Evolutionary conservation across 2,797 vertebrate species (phyloP), one percentile per base, ranked within the genome.

Genomic region (Sebastes aleutianus): DNA sequence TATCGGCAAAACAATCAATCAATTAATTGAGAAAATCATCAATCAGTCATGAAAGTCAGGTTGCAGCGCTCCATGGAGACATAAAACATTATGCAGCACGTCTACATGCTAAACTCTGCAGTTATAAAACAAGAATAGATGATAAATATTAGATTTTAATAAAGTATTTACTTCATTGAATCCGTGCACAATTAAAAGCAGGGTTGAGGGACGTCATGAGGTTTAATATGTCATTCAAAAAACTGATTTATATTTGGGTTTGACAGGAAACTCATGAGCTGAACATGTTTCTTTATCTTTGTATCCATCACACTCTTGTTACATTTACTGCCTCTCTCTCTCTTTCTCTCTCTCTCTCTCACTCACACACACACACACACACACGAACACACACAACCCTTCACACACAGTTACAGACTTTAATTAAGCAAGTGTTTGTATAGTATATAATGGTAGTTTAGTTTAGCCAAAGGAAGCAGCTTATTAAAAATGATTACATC

Each of bases 401-500:
- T 68, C 39, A 75, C 57, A 80, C 67, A 72, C 31, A 72, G 50
- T 27, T 54, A 68, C 73, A 88, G 76, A 88, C 88, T 90, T 87
- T 91, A 87, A 92, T 93, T 92, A 91, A 89, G 78, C 27, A 13
- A 70, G 78, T 92, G 91, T 93, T 94, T 94, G 90, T 84, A 50
- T 80, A 89, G 87, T 74, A 64, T 86, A 88, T 85, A 91, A 89
- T 88, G 82, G 84, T 80, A 77, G 87, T 91, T 92, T 88, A 85
- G 89, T 89, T 91, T 74, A 88, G 85, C 87, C 86, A 74, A 78
- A 92, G 93, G 91, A 94, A 94, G 80, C 83, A 83, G 80, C 88
- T 91, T 92, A 93, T 95, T 94, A 92, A 92, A 91, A 80, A 70
- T 78, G 89, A 94, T 94, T 92, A 93, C 82, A 91, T 92, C 87